Percentiles rank a stretch among this genome's conserved stretches.
Conservation (phyloP, 37 sponge, comb jelly and placozoan species). For the Chondrilla cf. caribensis region DNA sequence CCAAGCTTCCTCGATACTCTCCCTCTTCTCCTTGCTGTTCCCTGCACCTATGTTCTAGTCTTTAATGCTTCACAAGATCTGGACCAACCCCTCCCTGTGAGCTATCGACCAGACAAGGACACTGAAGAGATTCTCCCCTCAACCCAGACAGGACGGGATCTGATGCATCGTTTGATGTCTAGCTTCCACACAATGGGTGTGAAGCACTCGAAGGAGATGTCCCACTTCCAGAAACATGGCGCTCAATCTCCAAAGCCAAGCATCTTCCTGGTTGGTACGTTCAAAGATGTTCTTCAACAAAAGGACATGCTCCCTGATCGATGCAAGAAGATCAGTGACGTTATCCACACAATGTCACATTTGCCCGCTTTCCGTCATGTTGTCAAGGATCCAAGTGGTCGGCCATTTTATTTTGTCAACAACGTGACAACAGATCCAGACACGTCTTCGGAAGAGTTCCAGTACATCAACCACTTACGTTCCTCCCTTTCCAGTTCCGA, state of each 20-base stretch:
- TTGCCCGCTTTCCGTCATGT: not conserved
- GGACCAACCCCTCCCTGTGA: not conserved
- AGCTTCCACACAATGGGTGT: not conserved
- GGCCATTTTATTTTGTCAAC: not conserved
- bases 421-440: not conserved
- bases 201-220: slow-evolving; percentile 1
- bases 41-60: slow-evolving; percentile 4
- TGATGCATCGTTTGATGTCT: not conserved
- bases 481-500: not conserved
- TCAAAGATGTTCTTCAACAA: not conserved
- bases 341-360: not conserved
- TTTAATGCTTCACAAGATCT: slow-evolving; percentile 21
- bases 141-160: not conserved
- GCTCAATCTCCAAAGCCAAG: not conserved
- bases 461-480: not conserved
- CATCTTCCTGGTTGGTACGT: slow-evolving; percentile 2
- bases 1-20: slow-evolving; percentile 16
- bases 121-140: not conserved
- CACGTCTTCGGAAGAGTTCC: not conserved
- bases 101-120: not conserved
- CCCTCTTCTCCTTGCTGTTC: slow-evolving; percentile 10
- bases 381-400: not conserved
- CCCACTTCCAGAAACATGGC: not conserved
- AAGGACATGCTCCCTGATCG: not conserved
- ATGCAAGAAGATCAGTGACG: not conserved